Conservation (phyloP, 1,140 invertebrate species). For the Mizuhopecten yessoensis region DNA sequence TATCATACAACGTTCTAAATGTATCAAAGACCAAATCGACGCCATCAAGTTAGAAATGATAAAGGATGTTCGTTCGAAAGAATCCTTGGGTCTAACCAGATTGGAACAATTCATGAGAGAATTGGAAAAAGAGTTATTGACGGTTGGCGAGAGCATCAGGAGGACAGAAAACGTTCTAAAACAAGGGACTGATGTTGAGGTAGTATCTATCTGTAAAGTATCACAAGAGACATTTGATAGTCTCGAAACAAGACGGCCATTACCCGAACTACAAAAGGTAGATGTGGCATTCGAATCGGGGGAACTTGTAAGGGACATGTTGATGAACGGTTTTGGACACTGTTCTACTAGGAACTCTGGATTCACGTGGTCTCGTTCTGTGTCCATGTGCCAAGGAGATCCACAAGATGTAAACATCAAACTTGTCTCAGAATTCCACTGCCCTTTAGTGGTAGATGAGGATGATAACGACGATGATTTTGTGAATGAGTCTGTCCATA, state of each 20-base stretch:
- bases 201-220: not conserved
- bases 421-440: constrained; percentile 46
- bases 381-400: not conserved
- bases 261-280: constrained; percentile 42
- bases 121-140: constrained; percentile 46
- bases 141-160: not conserved
- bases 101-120: not conserved
- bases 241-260: not conserved
- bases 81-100: not conserved
- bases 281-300: constrained; percentile 55
- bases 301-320: not conserved
- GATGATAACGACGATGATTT: constrained; percentile 52
- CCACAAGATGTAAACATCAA: constrained; percentile 51
- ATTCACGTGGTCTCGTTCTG: not conserved
- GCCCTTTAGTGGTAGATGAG: not conserved
- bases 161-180: constrained; percentile 1
- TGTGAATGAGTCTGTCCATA: constrained; percentile 53
- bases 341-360: not conserved
- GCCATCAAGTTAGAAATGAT: constrained; percentile 40
- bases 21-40: constrained; percentile 52
- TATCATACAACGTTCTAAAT: constrained; percentile 38
- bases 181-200: constrained; percentile 19
- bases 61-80: constrained; percentile 45
- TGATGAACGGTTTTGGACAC: constrained; percentile 52
- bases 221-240: constrained; percentile 2